These are phyloP conservation scores for Onychorhynchus coronatus DNA, from an alignment of 2,113 vertebrate genomes.

Conservation along the genomic window DNA sequence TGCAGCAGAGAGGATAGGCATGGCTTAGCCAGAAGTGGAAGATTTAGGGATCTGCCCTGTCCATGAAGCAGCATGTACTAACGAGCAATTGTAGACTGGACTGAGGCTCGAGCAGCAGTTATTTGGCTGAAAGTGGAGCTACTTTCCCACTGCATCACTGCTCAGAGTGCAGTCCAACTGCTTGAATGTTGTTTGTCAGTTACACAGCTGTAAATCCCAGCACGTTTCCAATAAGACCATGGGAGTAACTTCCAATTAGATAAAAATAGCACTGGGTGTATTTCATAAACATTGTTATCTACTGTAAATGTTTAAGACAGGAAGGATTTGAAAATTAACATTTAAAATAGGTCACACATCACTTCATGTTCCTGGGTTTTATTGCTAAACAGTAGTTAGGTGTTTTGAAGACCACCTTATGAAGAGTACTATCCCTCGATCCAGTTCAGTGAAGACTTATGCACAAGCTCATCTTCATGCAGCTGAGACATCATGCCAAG, in stretches of 20 bases:
- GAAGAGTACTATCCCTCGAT: accelerated
- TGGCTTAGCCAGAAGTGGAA: neutral
- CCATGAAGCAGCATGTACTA: neutral
- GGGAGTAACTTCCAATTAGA: neutral
- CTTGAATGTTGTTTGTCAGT: neutral
- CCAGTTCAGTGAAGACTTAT: neutral
- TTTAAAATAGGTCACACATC: neutral
- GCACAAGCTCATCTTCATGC: neutral
- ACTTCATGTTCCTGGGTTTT: neutral
- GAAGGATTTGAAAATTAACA: neutral
- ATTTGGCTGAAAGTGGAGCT: neutral
- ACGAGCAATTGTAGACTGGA: accelerated
- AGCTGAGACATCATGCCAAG: neutral
- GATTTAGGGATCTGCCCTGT: neutral
- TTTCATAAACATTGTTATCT: neutral
- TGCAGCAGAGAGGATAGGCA: neutral
- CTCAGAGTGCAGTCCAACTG: neutral
- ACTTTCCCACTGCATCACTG: neutral
- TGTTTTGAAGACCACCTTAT: neutral
- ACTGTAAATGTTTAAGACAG: neutral
- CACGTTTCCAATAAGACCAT: neutral
- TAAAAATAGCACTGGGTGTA: neutral
- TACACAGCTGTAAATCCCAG: neutral
- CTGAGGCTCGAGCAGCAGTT: neutral
- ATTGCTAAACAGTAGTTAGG: neutral